Conservation (phyloP, 2,888 invertebrate genomes). For the Thecocarcelia acutangulata region DNA sequence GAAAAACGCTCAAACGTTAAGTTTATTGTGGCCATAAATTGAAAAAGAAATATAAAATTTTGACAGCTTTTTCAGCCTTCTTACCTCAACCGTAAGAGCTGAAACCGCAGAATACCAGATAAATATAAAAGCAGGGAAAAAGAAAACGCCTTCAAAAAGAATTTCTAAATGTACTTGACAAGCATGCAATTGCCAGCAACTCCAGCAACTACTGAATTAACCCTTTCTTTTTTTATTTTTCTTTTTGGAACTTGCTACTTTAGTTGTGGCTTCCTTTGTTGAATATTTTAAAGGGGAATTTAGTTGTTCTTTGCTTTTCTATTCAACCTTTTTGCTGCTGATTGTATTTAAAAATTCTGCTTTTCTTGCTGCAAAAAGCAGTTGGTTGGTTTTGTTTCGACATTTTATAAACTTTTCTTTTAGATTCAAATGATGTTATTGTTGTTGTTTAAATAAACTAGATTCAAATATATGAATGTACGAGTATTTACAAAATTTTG, state of each 20-base stretch:
- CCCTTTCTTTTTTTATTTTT: conserved; percentile 19
- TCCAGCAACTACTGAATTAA: conserved; percentile 36
- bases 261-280: conserved; percentile 60
- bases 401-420: conserved; percentile 35
- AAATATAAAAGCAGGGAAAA: not conserved
- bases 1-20: conserved; percentile 47
- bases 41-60: conserved; percentile 61
- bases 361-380: conserved; percentile 39
- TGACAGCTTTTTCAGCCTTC: conserved; percentile 63
- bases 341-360: conserved; percentile 56
- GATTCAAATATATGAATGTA: conserved; percentile 25
- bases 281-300: conserved; percentile 64
- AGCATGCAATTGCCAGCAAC: conserved; percentile 64
- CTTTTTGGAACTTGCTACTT: not conserved
- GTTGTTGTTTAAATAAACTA: conserved; percentile 39
- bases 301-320: conserved; percentile 18
- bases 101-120: conserved; percentile 21
- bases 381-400: conserved; percentile 61
- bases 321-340: conserved; percentile 27
- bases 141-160: conserved; percentile 56
- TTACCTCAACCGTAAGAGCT: conserved; percentile 46
- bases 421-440: conserved; percentile 1
- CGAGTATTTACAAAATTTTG: conserved; percentile 19
- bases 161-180: conserved; percentile 64
- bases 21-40: conserved; percentile 63